A percentile compares a stretch with the other conserved stretches of the same genome.
These are phyloP conservation scores for Macrosteles quadrilineatus DNA, from an alignment of 1,140 invertebrate species.

Conservation along the genomic window DNA sequence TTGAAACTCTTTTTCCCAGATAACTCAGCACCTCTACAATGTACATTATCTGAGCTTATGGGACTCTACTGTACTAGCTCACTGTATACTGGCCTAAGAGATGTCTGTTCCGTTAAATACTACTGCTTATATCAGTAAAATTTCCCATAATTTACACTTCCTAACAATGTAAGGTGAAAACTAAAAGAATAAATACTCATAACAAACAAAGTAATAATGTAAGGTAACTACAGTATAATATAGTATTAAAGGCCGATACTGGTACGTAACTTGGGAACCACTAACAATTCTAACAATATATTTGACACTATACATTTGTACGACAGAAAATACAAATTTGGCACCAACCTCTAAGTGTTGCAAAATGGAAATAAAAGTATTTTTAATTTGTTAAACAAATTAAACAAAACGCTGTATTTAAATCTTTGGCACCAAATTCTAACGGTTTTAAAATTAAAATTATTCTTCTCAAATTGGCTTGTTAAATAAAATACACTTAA, in stretches of 20 bases:
- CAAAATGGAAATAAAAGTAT: not conserved
- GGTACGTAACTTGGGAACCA: not conserved
- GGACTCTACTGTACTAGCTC: no score
- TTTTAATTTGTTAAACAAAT: not conserved
- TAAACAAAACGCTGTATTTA: not conserved
- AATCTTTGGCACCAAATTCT: not conserved
- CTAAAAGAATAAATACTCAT: no score
- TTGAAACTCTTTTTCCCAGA: no score
- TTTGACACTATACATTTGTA: constrained; percentile 8
- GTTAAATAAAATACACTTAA: not conserved
- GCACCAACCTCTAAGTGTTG: not conserved
- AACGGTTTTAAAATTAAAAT: not conserved
- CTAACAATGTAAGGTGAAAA: no score
- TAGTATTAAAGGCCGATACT: not conserved
- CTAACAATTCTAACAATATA: not conserved
- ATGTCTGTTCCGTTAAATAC: no score
- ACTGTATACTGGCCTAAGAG: no score
- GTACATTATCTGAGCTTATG: no score
- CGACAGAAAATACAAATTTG: not conserved
- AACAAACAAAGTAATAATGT: no score
- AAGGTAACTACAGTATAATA: constrained; percentile 12
- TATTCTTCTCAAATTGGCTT: not conserved
- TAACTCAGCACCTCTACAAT: no score
- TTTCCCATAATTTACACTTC: no score
- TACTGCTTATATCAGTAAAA: no score